These are phyloP conservation scores for Drosophila lacicola DNA, from an alignment of 2,888 invertebrate genomes.

Conservation along the genomic window DNA sequence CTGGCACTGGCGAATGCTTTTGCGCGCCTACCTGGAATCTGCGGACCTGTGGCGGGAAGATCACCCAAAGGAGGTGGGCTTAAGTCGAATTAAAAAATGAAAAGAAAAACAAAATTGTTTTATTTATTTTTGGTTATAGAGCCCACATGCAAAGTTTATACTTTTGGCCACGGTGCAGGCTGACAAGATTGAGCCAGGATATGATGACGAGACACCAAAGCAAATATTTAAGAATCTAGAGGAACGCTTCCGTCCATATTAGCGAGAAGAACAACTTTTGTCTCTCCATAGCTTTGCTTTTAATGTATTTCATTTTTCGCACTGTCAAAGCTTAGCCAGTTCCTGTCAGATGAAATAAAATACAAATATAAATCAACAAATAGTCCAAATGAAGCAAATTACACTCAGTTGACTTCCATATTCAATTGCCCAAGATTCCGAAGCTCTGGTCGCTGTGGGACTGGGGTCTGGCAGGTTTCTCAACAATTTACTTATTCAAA, in stretches of 20 bases:
- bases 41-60: conserved; percentile 65
- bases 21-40: conserved; percentile 56
- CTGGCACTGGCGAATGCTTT: conserved; percentile 64
- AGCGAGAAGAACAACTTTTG: not conserved
- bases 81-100: fast-evolving
- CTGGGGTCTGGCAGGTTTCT: no score
- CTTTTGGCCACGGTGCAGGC: conserved; percentile 54
- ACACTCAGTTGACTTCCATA: no score
- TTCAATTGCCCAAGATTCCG: conserved; percentile 6
- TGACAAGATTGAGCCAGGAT: conserved; percentile 59
- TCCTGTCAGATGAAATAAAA: not conserved
- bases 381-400: not conserved
- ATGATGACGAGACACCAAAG: conserved; percentile 46
- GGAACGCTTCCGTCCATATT: conserved; percentile 59
- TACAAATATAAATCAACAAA: not conserved
- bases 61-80: conserved; percentile 54
- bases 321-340: not conserved
- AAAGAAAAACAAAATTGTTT: not conserved
- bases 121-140: conserved; percentile 23
- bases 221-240: conserved; percentile 58
- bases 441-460: conserved; percentile 1
- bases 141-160: conserved; percentile 59
- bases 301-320: not conserved
- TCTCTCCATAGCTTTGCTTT: no score
- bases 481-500: no score